phyloP scores from a whole-genome alignment of 64 coral and sea anemone species.

The Anthopleura sola region DNA sequence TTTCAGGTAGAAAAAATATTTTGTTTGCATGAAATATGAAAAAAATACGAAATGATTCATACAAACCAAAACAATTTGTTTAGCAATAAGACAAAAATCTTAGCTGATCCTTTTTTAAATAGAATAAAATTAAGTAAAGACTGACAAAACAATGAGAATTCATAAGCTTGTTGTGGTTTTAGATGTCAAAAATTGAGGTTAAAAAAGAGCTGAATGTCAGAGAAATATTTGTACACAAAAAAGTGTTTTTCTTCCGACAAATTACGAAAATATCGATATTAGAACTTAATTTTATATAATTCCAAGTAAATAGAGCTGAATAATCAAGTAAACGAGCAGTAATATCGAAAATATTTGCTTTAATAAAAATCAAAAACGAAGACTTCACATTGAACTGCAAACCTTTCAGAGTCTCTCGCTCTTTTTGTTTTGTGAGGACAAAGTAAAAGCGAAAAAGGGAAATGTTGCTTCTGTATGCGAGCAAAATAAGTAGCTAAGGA shows the following conservation, averaged over 20 bases:
- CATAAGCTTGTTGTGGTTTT: background rate
- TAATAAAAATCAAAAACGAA: background rate
- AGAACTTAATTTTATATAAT: background rate
- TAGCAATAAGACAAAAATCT: background rate
- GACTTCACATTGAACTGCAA: background rate
- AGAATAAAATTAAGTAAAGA: background rate
- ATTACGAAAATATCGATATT: background rate
- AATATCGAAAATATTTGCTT: background rate
- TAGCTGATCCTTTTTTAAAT: background rate
- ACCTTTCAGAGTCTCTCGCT: background rate
- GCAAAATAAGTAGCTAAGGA: background rate
- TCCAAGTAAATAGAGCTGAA: background rate
- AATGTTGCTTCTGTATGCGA: background rate
- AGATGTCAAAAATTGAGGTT: background rate
- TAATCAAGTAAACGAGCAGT: background rate
- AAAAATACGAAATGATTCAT: background rate
- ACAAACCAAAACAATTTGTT: background rate
- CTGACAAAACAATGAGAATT: background rate
- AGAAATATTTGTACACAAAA: background rate
- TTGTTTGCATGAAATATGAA: background rate
- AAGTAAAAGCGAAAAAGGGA: background rate
- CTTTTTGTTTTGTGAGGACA: background rate
- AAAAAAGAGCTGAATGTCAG: background rate
- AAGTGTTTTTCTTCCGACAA: background rate
- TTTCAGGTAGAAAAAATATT: no score